phyloP scores from a whole-genome alignment of 2,797 vertebrate genomes.

The Eulemur mongoz region DNA sequence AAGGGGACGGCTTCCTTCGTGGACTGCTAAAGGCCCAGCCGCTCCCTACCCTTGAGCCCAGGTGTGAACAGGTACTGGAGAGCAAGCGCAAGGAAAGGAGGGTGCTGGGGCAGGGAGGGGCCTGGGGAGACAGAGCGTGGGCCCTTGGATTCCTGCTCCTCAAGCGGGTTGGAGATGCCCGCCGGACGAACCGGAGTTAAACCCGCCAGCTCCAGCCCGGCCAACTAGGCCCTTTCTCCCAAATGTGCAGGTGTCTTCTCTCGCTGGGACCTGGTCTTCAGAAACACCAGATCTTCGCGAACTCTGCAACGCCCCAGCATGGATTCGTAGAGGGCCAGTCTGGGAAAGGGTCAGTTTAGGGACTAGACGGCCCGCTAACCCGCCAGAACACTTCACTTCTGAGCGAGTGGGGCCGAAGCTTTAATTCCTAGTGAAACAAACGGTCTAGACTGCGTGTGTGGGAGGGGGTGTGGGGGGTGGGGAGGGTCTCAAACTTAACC shows the following conservation, averaged over 20 bases:
- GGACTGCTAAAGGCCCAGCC: background rate
- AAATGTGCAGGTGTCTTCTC: background rate
- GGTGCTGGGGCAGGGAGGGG: background rate
- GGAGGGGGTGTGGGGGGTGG: rapidly evolving
- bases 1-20: background rate
- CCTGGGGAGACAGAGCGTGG: background rate
- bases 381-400: background rate
- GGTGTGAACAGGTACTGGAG: background rate
- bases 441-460: background rate
- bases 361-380: background rate
- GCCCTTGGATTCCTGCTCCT: background rate
- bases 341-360: background rate
- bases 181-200: background rate
- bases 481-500: background rate
- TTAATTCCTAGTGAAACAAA: background rate
- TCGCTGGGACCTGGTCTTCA: background rate
- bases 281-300: background rate
- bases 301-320: background rate
- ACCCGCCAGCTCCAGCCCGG: background rate
- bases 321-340: background rate
- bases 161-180: background rate
- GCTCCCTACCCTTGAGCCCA: background rate
- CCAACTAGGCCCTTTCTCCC: background rate
- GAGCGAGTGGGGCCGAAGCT: background rate
- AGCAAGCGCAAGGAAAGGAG: background rate